Conservation (phyloP, 1,140 invertebrate species). For the Polyergus mexicanus region DNA sequence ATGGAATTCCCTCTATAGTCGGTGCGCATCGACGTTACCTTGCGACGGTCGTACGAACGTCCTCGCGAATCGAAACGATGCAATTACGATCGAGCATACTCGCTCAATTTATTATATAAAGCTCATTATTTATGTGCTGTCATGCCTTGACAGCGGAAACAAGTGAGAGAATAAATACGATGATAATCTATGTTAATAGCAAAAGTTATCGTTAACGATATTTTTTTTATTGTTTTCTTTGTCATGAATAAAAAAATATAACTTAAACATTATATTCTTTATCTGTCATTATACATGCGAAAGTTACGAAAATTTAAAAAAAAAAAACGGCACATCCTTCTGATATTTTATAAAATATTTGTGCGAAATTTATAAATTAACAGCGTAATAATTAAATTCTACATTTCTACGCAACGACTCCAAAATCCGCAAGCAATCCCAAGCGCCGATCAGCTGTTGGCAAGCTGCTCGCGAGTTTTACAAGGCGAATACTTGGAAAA, state of each 20-base stretch:
- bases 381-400: background rate
- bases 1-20: slow-evolving; percentile 68
- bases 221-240: background rate
- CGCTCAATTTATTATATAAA: background rate
- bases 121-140: background rate
- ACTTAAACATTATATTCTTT: background rate
- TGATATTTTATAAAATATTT: background rate
- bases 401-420: background rate
- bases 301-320: background rate
- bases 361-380: too few species aligned
- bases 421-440: background rate
- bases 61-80: slow-evolving; percentile 35
- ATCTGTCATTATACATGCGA: background rate
- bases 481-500: slow-evolving; percentile 4
- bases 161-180: slow-evolving; percentile 7
- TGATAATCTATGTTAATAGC: background rate
- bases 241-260: background rate
- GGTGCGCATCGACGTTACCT: slow-evolving; percentile 51
- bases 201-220: background rate
- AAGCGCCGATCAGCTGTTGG: background rate
- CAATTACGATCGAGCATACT: slow-evolving; percentile 13
- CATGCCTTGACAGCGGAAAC: background rate
- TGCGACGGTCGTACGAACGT: slow-evolving; percentile 32
- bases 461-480: background rate
- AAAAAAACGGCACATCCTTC: background rate